Evolutionary conservation across 2,113 vertebrate species (phyloP), one percentile per base, ranked within the genome.

Genomic region (Lichenostomus cassidix): DNA sequence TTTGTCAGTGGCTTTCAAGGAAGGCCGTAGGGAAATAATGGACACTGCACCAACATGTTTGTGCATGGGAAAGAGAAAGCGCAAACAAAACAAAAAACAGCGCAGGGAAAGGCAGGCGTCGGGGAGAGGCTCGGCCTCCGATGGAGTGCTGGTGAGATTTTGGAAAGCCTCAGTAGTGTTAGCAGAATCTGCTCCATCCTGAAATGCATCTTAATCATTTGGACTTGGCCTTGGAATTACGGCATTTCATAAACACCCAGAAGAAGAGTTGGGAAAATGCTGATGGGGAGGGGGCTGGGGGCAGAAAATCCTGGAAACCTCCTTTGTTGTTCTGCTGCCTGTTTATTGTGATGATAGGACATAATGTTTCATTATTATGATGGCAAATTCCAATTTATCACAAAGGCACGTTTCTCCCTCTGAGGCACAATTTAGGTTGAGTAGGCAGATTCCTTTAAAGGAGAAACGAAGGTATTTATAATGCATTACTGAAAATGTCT

Each of bases 41-140:
- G 96, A 96, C 96, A 87, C 94, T 90, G 92, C 91, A 96, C 88
- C 96, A 78, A 78, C 91, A 19, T 91, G 96, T 96, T 85, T 96
- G 93, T 96, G 94, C 91, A 44, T 73, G 74, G 93, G 89, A 82
- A 62, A 70, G 92, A 90, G 81, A 92, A 70, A 96, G 89, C 81
- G 11, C 91, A 92, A 95, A 89, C 95, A 94, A 59, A 96, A 93
- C 71, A 82, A 87, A 65, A 80, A 89, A 20, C 91, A 75, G 63
- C 20, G 4, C 29, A 58, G 85, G 86, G 60, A 73, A 81, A 89
- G 55, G 35, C 83, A 87, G 90, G 87, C 87, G 39, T 73, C 9
- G 12, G 42, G 42, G 82, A 93, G 82, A 82, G 96, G 68, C 79
- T 96, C 79, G 22, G 80, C 47, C 75, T 79, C 80, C 4, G 8